These are phyloP conservation scores for Neocrepidodera transversa DNA, from an alignment of 2,888 invertebrate species.

Conservation along the genomic window DNA sequence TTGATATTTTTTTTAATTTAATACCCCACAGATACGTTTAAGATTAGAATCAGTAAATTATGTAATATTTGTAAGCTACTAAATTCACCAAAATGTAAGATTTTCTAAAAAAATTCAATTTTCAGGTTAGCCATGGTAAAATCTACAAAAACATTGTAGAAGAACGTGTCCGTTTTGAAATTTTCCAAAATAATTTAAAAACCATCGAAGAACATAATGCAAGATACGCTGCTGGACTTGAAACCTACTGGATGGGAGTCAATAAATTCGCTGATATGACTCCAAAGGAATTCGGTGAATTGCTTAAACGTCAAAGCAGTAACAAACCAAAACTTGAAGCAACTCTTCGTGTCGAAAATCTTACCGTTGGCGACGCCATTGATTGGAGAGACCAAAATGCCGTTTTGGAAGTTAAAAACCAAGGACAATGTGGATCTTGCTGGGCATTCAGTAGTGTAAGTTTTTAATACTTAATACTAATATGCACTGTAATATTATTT, in stretches of 20 bases:
- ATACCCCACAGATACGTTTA: too few species aligned
- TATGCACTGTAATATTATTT: neutral
- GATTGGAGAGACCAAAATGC: constrained; percentile 65
- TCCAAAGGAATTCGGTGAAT: constrained; percentile 49
- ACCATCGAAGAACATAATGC: neutral
- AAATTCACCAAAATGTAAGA: too few species aligned
- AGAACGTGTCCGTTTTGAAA: neutral
- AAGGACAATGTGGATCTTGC: constrained; percentile 69
- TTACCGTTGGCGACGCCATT: constrained; percentile 38
- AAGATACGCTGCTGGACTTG: neutral
- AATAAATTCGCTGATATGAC: constrained; percentile 45
- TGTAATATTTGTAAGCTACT: too few species aligned
- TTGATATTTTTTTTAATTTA: too few species aligned
- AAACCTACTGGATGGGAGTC: neutral
- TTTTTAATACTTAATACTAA: neutral
- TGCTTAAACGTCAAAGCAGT: neutral
- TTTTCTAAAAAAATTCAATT: neutral
- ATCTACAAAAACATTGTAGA: neutral
- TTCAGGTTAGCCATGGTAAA: neutral
- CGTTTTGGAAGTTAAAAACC: constrained; percentile 65
- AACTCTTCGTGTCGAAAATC: neutral
- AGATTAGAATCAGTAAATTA: too few species aligned
- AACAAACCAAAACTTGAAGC: neutral
- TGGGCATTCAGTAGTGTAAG: constrained; percentile 71
- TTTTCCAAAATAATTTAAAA: neutral